Percentiles rank a stretch among this genome's conserved stretches.
These are phyloP conservation scores for Macaca nemestrina DNA, from an alignment of 2,113 vertebrate species.

Conservation along the genomic window DNA sequence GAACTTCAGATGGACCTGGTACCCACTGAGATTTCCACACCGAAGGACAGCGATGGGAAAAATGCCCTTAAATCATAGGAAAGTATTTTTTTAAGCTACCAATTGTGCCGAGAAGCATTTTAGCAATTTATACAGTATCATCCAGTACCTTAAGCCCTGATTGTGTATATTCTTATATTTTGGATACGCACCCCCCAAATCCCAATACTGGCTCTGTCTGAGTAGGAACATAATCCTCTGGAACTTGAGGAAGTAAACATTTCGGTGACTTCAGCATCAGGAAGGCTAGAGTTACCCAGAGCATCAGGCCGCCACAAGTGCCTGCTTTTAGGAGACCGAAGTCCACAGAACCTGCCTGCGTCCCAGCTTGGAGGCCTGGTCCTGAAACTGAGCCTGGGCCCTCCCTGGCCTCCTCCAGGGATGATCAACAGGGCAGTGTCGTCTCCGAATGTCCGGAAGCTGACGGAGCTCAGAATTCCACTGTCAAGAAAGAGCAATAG, in stretches of 20 bases:
- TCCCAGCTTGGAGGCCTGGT: conserved; percentile 67
- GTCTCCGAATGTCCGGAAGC: conserved; percentile 66
- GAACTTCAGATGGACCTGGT: conserved; percentile 66
- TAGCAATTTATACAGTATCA: conserved; percentile 65
- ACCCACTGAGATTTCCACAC: conserved; percentile 22
- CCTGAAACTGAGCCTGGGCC: conserved; percentile 71
- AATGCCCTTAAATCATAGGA: conserved; percentile 74
- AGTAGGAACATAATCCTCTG: conserved; percentile 72
- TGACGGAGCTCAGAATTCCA: conserved; percentile 69
- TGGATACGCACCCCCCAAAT: neutral
- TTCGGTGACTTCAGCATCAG: conserved; percentile 63
- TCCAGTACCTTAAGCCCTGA: conserved; percentile 74
- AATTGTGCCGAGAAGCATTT: conserved; percentile 80
- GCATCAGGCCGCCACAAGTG: conserved; percentile 86
- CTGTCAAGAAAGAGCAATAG: conserved; percentile 71
- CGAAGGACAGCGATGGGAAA: conserved; percentile 64
- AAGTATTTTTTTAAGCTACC: conserved; percentile 81
- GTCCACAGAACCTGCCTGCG: conserved; percentile 68
- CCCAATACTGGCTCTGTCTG: conserved; percentile 55
- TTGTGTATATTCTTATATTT: conserved; percentile 60
- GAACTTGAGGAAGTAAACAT: conserved; percentile 59
- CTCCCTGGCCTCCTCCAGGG: conserved; percentile 55
- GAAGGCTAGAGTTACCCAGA: conserved; percentile 63
- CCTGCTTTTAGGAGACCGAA: conserved; percentile 79
- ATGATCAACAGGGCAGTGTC: conserved; percentile 60